Evolutionary conservation across 2,113 vertebrate genomes (phyloP).

Genomic region (Phalacrocorax carbo): DNA sequence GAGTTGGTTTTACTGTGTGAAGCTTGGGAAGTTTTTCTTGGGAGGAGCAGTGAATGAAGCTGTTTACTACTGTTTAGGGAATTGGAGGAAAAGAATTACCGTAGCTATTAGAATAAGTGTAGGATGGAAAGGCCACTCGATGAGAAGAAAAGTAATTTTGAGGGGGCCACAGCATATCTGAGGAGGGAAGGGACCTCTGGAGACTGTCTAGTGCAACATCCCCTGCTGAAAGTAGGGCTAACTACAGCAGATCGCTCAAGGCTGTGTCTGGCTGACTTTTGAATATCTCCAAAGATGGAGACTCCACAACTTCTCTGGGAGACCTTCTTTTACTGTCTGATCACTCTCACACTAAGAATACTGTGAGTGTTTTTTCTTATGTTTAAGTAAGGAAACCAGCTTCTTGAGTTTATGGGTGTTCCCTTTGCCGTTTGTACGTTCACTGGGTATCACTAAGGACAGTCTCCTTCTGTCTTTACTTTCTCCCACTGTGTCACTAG

Average conservation of each 20-base stretch:
- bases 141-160: neutral
- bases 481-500: neutral
- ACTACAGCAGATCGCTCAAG: neutral
- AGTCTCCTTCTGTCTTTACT: neutral
- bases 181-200: neutral
- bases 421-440: neutral
- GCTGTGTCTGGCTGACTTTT: neutral
- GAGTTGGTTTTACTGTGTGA: constrained; percentile 28
- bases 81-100: neutral
- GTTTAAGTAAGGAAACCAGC: neutral
- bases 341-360: neutral
- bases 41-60: neutral
- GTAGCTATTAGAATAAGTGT: constrained; percentile 1
- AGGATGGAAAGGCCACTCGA: neutral
- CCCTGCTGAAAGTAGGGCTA: neutral
- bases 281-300: neutral
- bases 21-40: neutral
- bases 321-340: neutral
- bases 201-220: neutral
- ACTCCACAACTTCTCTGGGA: neutral
- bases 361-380: neutral
- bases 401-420: neutral
- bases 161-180: neutral
- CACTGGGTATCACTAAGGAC: neutral
- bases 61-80: neutral